Base-by-base conservation (phyloP, 2,113 vertebrate genomes). In the Nicator chloris region DNA sequence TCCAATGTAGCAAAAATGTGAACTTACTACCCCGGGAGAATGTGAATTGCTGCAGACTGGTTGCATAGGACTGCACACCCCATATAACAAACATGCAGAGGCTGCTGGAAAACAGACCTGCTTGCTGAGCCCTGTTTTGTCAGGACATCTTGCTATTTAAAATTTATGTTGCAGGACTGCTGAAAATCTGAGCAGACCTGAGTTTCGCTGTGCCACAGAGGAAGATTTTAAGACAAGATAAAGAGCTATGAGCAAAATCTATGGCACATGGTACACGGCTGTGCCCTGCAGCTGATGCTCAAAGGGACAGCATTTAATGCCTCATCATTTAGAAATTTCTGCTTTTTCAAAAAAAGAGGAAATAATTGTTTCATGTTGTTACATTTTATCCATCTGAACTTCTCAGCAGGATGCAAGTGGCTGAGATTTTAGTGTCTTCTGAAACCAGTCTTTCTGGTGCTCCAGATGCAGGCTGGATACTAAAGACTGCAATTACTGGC, bases 401-500 rank as follows among this genome's bases (percentile, higher is more conserved):
- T 73, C 86, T 83, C 86, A 75, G 94, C 64, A 63, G 47, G 61
- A 73, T 35, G 60, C 47, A 70, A 6, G 4, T 16, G 68, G 51
- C 42, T 78, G 68, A 86, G 76, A 92, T 77, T 75, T 94, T 66
- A 60, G 27, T 31, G 68, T 59, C 71, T 59, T 80, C 71, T 39
- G 54, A 81, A 88, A 83, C 42, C 0, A 51, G 15, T 61, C 37
- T 73, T 78, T 86, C 75, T 85, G 40, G 23, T 76, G 16, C 35
- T 60, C 33, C 24, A 54, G 37, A 33, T 65, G n/a, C 57, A 85
- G 66, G 40, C 78, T 92, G 88, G 66, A 39, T 72, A 66, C 50
- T 81, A 78, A 93, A 92, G 83, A 82, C 66, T 63, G 68, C 68
- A 75, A 82, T 93, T 95, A 82, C 42, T 63, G 61, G 57, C 93